phyloP scores from a whole-genome alignment of 2,797 vertebrate genomes.

The Cichlasoma orientale region DNA sequence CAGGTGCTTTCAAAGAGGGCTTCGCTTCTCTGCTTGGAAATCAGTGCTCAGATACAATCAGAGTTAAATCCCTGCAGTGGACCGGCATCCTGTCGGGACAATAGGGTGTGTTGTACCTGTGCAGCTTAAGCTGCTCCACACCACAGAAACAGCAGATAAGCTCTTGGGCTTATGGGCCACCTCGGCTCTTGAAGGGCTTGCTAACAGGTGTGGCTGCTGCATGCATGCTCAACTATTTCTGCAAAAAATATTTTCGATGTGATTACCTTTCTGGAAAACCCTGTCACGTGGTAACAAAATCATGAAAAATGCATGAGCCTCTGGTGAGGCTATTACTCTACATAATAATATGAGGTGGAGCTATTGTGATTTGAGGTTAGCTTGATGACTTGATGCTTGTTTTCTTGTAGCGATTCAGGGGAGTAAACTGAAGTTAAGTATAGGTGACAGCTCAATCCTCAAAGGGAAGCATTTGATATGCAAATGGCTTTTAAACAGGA shows the following conservation, averaged over 20 bases:
- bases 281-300: background rate
- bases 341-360: conserved; percentile 5
- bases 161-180: background rate
- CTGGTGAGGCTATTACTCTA: background rate
- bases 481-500: conserved; percentile 37
- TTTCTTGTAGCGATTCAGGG: conserved; percentile 34
- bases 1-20: background rate
- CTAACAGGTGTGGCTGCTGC: background rate
- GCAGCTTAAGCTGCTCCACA: conserved; percentile 34
- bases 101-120: conserved; percentile 4
- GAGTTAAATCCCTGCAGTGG: conserved; percentile 26
- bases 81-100: conserved; percentile 21
- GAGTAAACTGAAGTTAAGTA: conserved; percentile 51
- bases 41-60: conserved; percentile 41
- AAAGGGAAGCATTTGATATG: conserved; percentile 59
- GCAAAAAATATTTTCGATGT: background rate
- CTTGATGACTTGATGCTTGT: conserved; percentile 38
- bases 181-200: background rate
- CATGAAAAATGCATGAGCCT: conserved; percentile 10
- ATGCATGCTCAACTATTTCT: background rate
- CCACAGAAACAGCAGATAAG: conserved; percentile 41
- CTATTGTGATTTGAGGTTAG: background rate
- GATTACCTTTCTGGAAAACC: background rate
- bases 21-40: conserved; percentile 22
- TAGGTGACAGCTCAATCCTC: conserved; percentile 49